Evolutionary conservation across 23 tunicate genomes (phyloP).

Genomic region (Ciona savignyi): DNA sequence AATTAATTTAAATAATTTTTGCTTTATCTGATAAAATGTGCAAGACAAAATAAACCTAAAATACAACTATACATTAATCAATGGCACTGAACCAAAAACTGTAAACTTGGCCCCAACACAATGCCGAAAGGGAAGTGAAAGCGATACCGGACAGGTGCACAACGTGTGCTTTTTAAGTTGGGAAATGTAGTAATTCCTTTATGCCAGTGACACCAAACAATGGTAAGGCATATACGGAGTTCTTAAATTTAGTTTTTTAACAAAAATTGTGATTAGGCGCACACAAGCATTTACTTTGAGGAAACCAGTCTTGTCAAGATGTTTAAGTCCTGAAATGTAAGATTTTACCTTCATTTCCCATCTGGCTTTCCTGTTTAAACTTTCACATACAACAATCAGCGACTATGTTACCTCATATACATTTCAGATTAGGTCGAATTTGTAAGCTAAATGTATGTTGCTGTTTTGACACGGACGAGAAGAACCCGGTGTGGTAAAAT

Average conservation of each 20-base stretch:
- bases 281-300: neutral
- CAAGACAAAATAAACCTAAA: too few relatives aligned
- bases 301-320: neutral
- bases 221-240: too few relatives aligned
- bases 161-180: neutral
- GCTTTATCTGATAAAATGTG: too few relatives aligned
- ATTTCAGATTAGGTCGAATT: neutral
- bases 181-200: neutral
- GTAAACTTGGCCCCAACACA: neutral
- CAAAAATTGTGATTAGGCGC: too few relatives aligned
- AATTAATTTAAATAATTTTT: too few relatives aligned
- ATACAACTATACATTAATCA: neutral
- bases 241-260: too few relatives aligned
- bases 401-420: neutral
- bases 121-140: neutral
- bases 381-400: neutral
- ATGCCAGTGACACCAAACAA: neutral
- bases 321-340: neutral
- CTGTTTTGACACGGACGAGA: slow-evolving; percentile 1
- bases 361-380: neutral
- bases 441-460: neutral
- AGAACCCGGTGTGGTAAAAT: neutral
- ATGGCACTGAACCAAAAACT: neutral
- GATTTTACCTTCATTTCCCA: neutral
- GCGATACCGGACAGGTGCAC: neutral